Percentiles rank a stretch among this genome's conserved stretches.
phyloP scores from a whole-genome alignment of 2,888 invertebrate genomes.

The Morpho helenor region DNA sequence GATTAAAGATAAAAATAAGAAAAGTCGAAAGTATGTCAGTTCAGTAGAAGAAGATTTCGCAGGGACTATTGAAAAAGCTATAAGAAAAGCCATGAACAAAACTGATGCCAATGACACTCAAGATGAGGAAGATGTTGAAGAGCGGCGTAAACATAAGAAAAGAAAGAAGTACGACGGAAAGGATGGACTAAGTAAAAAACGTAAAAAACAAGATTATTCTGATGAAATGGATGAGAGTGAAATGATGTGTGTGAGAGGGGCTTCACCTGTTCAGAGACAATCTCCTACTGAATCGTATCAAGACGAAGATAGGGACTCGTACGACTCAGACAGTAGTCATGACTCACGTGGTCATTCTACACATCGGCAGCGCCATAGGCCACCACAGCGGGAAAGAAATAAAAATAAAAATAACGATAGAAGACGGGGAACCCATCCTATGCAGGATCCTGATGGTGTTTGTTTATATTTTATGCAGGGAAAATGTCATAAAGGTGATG shows the following conservation, averaged over 20 bases:
- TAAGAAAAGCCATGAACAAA: slow-evolving; percentile 86
- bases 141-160: slow-evolving; percentile 74
- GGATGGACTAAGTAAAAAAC: slow-evolving; percentile 79
- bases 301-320: slow-evolving; percentile 77
- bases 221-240: slow-evolving; percentile 87
- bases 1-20: slow-evolving; percentile 72
- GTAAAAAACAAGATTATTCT: slow-evolving; percentile 73
- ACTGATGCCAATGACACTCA: slow-evolving; percentile 72
- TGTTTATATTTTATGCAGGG: slow-evolving; percentile 94
- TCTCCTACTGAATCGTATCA: slow-evolving; percentile 52
- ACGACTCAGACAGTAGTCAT: slow-evolving; percentile 77
- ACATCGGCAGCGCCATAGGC: slow-evolving; percentile 6
- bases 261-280: slow-evolving; percentile 80
- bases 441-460: slow-evolving; percentile 84
- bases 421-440: slow-evolving; percentile 76
- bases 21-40: slow-evolving; percentile 64
- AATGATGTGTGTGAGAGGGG: slow-evolving; percentile 88
- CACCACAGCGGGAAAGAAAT: slow-evolving; percentile 52
- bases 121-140: slow-evolving; percentile 69
- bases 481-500: slow-evolving; percentile 91
- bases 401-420: slow-evolving; percentile 71
- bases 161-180: slow-evolving; percentile 80
- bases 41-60: slow-evolving; percentile 86
- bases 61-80: slow-evolving; percentile 87
- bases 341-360: slow-evolving; percentile 63